phyloP scores from a whole-genome alignment of 35 echinoderm and acorn worm genomes.

The Apostichopus californicus region DNA sequence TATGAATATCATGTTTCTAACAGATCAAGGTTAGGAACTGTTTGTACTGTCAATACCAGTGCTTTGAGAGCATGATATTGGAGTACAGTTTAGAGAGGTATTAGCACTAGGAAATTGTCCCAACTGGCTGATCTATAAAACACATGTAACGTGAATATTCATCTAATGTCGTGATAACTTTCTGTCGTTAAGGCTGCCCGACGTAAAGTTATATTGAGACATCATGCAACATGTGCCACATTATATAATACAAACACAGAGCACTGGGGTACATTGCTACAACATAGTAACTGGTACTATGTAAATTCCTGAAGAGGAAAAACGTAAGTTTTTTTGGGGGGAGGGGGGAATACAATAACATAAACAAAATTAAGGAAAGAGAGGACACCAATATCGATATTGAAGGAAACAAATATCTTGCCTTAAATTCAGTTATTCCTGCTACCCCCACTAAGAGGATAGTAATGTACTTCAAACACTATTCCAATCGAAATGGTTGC shows the following conservation, averaged over 20 bases:
- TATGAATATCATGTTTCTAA: too few species aligned
- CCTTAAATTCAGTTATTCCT: constrained; percentile 26
- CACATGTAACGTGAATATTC: too few species aligned
- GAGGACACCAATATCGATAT: not conserved
- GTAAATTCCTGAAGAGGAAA: not conserved
- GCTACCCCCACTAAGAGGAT: constrained; percentile 23
- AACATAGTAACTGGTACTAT: not conserved
- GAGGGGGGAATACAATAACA: not conserved
- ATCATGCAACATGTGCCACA: not conserved
- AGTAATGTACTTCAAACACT: constrained; percentile 27
- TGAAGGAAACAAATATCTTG: not conserved
- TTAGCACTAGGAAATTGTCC: too few species aligned
- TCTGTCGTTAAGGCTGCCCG: too few species aligned
- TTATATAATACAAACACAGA: not conserved
- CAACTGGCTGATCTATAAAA: too few species aligned
- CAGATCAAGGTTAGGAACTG: too few species aligned
- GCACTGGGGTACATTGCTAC: not conserved
- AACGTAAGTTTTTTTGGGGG: not conserved
- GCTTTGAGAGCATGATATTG: too few species aligned
- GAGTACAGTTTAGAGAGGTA: too few species aligned
- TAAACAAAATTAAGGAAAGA: not conserved
- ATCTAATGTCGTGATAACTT: not conserved
- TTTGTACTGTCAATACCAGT: too few species aligned
- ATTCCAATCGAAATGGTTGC: constrained; percentile 3
- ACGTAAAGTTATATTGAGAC: not conserved